phyloP scores from a whole-genome alignment of 64 coral and sea anemone species.

The Montipora foliosa region DNA sequence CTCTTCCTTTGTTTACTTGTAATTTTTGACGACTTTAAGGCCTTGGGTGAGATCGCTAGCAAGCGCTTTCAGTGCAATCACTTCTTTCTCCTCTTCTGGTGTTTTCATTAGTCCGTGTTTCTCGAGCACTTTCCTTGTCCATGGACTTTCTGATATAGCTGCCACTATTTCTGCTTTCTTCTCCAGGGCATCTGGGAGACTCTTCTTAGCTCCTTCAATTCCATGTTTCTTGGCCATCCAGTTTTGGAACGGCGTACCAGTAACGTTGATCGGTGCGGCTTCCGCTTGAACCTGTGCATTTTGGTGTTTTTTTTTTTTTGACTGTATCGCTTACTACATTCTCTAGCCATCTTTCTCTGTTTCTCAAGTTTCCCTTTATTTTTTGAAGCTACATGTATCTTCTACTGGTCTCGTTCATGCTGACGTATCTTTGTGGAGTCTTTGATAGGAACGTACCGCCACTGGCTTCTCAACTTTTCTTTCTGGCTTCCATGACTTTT shows the following conservation, averaged over 20 bases:
- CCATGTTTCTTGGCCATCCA: constrained; percentile 61
- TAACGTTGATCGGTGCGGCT: constrained; percentile 17
- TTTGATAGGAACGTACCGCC: constrained; percentile 7
- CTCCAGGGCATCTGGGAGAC: constrained; percentile 40
- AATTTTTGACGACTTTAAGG: constrained; percentile 1
- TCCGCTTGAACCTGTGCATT: constrained; percentile 35
- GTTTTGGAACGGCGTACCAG: constrained; percentile 25
- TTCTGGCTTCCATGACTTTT: not conserved
- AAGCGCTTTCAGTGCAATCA: not conserved
- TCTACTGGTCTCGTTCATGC: constrained; percentile 27
- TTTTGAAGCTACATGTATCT: constrained; percentile 28
- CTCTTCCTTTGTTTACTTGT: no score
- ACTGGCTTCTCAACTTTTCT: not conserved
- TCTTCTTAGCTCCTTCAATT: constrained; percentile 29
- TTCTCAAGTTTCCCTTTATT: constrained; percentile 55
- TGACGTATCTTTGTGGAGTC: constrained; percentile 33
- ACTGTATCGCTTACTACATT: constrained; percentile 41
- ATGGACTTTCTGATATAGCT: constrained; percentile 8
- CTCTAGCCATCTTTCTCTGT: constrained; percentile 47
- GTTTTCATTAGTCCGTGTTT: not conserved
- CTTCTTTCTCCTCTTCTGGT: not conserved
- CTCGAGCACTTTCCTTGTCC: constrained; percentile 9
- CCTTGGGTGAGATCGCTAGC: not conserved
- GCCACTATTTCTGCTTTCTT: constrained; percentile 60
- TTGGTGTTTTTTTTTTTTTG: constrained; percentile 22